phyloP scores from a whole-genome alignment of 2,113 vertebrate genomes.

The Protobothrops flavoviridis region DNA sequence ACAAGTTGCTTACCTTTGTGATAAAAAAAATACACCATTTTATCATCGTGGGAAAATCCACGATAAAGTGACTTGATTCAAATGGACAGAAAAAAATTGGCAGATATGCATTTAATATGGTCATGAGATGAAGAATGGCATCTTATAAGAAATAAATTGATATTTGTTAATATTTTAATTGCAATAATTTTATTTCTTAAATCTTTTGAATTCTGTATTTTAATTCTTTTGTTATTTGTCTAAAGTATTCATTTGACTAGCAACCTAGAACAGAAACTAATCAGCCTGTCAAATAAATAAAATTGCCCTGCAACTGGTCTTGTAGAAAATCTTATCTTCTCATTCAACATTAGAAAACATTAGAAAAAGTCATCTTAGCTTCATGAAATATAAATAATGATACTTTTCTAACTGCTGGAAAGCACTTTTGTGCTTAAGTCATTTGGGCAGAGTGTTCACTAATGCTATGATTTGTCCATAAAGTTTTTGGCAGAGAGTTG shows the following conservation, averaged over 20 bases:
- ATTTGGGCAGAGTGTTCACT: conserved; percentile 8
- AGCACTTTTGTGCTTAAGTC: not conserved
- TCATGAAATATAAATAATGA: not conserved
- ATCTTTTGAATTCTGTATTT: not conserved
- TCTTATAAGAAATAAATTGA: not conserved
- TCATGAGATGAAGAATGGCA: not conserved
- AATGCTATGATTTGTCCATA: rapidly evolving
- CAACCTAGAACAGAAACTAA: not conserved
- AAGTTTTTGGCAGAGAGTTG: not conserved
- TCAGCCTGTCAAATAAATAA: not conserved
- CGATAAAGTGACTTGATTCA: not conserved
- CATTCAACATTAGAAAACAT: not conserved
- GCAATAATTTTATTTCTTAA: not conserved
- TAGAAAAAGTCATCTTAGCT: not conserved
- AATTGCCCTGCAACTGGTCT: not conserved
- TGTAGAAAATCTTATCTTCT: not conserved
- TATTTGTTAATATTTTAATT: not conserved
- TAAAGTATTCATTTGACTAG: not conserved
- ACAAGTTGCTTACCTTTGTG: not conserved
- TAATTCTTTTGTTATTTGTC: not conserved
- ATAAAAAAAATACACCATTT: not conserved
- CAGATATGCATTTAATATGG: rapidly evolving
- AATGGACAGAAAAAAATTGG: not conserved
- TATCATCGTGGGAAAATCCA: not conserved
- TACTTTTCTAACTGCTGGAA: not conserved